Evolutionary conservation across 92 coral and sea anemone species (phyloP).

Genomic region (Epizoanthus ramosus): DNA sequence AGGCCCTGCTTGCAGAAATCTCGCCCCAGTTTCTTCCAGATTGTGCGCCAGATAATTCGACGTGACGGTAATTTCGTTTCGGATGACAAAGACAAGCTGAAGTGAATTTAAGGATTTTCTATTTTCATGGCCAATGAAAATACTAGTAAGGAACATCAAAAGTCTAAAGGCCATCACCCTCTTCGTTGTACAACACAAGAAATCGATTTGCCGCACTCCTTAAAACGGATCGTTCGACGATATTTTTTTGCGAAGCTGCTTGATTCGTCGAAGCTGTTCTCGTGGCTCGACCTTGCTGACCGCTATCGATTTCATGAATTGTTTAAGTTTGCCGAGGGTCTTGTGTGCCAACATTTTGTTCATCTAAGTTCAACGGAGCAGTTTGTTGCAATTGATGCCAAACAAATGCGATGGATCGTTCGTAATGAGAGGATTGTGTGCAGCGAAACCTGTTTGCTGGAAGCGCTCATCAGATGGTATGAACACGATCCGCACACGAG

Average conservation of each 20-base stretch:
- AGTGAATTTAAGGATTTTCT: no score
- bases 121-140: no score
- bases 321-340: not conserved
- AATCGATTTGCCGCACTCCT: not conserved
- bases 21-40: no score
- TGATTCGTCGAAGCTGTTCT: constrained; percentile 5
- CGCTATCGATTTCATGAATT: constrained; percentile 13
- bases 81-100: no score
- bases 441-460: constrained; percentile 10
- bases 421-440: constrained; percentile 2
- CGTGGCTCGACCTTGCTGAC: constrained; percentile 3
- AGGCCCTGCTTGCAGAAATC: no score
- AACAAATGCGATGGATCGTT: constrained; percentile 12
- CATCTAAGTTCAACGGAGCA: constrained; percentile 19
- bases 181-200: not conserved
- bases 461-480: constrained; percentile 12
- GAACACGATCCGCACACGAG: not conserved
- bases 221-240: constrained; percentile 2
- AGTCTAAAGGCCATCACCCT: no score
- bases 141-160: no score
- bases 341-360: constrained; percentile 26
- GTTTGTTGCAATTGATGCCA: constrained; percentile 15
- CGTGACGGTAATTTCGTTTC: no score
- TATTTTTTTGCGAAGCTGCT: not conserved
- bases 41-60: no score